Evolutionary conservation across 1,140 invertebrate species (phyloP), one percentile per base, ranked within the genome.

Genomic region (Rhyzopertha dominica): DNA sequence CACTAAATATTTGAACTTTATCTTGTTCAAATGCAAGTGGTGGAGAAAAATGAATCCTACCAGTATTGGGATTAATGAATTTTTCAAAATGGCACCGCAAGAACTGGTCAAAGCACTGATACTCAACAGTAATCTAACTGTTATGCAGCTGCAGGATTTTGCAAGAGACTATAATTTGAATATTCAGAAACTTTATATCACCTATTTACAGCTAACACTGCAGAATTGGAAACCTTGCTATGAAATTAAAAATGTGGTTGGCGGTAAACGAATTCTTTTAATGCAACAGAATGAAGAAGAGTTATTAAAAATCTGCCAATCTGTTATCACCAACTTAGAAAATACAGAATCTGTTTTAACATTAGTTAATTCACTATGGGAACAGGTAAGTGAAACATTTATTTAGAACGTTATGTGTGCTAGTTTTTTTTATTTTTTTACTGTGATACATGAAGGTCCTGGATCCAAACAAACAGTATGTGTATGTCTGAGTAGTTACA

Each of bases 201-300:
- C 46, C 18, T 62, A 53, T 49, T 51, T 65, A 24, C 50, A 43
- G 26, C 43, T 43, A 14, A 7, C 47, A 9, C 32, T 64, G 12
- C 17, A 51, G n/a, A 53, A 55, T 13, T 64, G 60, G 60, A 49
- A 56, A 30, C 58, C 58, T 1, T 39, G 56, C n/a, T 51, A 61
- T 22, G 48, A 53, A 42, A 42, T 54, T 24, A 22, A 24, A 20
- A 40, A 19, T 4, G 45, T 54, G 30, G 10, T 41, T 8, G n/a
- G 29, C 22, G 51, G 50, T 23, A 47, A 49, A 16, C 36, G 16
- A 29, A 35, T 19, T 12, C 24, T 56, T 26, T 28, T 49, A 2
- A 25, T 61, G 2, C 42, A 55, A 39, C 51, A 49, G 22, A 16
- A 38, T 14, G 47, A 51, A 28, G 19, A 39, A 5, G 38, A 42